Evolutionary conservation across 2,888 invertebrate species (phyloP), one percentile per base, ranked within the genome.

Genomic region (Melinaea marsaeus): DNA sequence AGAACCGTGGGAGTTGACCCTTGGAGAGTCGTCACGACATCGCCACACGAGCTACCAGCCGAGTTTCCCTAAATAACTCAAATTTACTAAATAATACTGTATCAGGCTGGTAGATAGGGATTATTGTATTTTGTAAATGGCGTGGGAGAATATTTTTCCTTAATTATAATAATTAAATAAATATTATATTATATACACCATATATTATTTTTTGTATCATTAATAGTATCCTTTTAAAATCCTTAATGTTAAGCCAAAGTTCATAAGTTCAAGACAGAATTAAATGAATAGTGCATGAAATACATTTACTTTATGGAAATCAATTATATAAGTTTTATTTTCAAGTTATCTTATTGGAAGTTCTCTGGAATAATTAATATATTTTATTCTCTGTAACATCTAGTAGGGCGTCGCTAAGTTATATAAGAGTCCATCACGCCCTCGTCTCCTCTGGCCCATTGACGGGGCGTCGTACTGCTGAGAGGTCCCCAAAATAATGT

Each of bases 401-500:
- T 65, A 46, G 62, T 65, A 69, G 69, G 71, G 73, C 73, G 72
- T 71, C 71, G 70, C 70, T 70, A 71, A 67, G 61, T 84, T 85
- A 81, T 79, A 82, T 83, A 84, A 86, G 77, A 76, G 75, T 71
- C 76, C 85, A 78, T 87, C 89, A 89, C 89, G 86, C 77, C 79
- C 77, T 77, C 77, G 76, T 76, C 73, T 79, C 74, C 73, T 72
- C 74, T 79, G 76, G 74, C 69, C 71, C 80, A 82, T 82, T 85
- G 84, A 85, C 72, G 69, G 67, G 68, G 71, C 60, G 56, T 62
- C 60, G 58, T 46, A 55, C 35, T 55, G 59, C 34, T 22, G 34
- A 62, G 42, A 33, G 55, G 66, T 69, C 61, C 61, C 47, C 34
- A 60, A n/a, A 35, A 63, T 66, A 71, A 54, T 55, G 62, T 34